Evolutionary conservation across 2,113 vertebrate genomes (phyloP).

Genomic region (Erythrocebus patas): DNA sequence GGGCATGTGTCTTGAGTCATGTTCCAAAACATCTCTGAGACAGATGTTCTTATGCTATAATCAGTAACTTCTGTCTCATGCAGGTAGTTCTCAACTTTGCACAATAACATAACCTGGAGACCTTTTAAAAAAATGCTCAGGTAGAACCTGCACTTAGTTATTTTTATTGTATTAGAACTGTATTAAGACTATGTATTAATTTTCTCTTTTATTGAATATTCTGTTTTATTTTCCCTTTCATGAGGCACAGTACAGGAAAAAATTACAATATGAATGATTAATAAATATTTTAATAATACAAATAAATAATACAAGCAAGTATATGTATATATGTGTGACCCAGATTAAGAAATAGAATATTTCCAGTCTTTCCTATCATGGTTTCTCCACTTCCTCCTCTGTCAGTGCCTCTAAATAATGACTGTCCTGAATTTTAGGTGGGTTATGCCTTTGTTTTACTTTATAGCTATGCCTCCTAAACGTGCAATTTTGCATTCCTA

Average conservation of each 20-base stretch:
- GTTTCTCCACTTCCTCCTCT: not conserved
- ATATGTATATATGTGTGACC: not conserved
- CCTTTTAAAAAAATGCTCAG: not conserved
- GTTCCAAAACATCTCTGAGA: not conserved
- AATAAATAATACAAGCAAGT: not conserved
- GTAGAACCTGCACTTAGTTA: not conserved
- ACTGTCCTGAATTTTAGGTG: not conserved
- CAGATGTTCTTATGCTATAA: not conserved
- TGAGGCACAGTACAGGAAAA: not conserved
- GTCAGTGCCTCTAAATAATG: not conserved
- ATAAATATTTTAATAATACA: not conserved
- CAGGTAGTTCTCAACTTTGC: not conserved
- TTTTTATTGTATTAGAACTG: not conserved
- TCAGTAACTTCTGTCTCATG: not conserved
- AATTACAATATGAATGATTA: not conserved
- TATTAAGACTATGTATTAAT: not conserved
- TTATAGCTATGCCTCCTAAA: not conserved
- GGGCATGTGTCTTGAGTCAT: not conserved
- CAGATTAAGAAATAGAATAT: not conserved
- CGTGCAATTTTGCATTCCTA: not conserved
- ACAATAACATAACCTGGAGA: not conserved
- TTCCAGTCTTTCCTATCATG: not conserved
- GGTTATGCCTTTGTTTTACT: not conserved
- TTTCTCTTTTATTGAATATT: not conserved
- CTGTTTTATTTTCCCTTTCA: not conserved